Evolutionary conservation across 2,797 vertebrate species (phyloP).

Genomic region (Florisuga fusca): DNA sequence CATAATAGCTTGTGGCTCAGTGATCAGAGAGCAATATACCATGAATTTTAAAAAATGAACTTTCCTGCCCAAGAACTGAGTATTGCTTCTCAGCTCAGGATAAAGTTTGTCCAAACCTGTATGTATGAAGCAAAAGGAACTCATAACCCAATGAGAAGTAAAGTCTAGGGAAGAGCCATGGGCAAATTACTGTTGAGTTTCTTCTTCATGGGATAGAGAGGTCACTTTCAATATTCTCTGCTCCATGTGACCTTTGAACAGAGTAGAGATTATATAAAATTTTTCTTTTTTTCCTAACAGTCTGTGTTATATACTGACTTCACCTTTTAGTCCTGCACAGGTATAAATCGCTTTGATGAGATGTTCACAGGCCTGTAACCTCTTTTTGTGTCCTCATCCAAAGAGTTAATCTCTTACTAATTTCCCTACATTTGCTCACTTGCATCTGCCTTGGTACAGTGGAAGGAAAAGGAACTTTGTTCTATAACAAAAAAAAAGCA

Average conservation of each 20-base stretch:
- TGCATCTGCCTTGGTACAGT: background rate
- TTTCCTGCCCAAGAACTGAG: background rate
- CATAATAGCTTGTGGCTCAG: background rate
- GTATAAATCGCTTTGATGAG: background rate
- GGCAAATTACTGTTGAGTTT: background rate
- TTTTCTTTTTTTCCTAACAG: background rate
- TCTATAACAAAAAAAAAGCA: accelerated
- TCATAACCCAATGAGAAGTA: background rate
- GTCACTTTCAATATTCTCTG: background rate
- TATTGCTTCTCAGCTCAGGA: background rate
- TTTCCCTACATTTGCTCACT: background rate
- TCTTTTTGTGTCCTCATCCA: background rate
- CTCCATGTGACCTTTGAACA: background rate
- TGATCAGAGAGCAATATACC: background rate
- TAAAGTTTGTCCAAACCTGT: background rate
- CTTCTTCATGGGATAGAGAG: background rate
- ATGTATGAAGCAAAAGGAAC: background rate
- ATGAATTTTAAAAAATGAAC: background rate
- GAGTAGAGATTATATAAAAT: background rate
- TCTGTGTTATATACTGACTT: background rate
- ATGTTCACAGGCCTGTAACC: background rate
- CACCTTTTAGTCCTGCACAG: background rate
- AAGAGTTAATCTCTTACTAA: background rate
- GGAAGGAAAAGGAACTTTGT: background rate
- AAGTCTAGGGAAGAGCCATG: background rate